Base-by-base conservation (phyloP, 1,140 invertebrate genomes). In the Akabosia matsudoensis region DNA sequence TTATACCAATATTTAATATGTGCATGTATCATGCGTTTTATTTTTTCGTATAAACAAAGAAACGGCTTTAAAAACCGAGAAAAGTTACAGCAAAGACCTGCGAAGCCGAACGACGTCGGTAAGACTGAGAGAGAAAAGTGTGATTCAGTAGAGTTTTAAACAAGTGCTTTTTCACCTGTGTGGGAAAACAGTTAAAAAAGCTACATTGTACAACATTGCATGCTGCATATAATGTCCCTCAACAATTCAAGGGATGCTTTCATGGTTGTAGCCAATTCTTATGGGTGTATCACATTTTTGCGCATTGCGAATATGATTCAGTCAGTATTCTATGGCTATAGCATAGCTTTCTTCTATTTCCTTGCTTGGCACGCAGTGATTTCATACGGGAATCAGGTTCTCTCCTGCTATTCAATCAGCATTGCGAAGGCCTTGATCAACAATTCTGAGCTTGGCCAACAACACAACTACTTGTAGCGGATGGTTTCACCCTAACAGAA, bases 41-140 rank as follows among this genome's bases (percentile, higher is more conserved):
- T 56, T 56, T 13, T 56, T 56, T 56, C 3, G 54, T 56, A 22
- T 56, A 56, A 4, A 13, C 54, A 56, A n/a, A n/a, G n/a, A n/a
- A n/a, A n/a, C n/a, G n/a, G 61, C 30, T 31, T 31, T 30, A 67
- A 31, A 30, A 22, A 67, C 61, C 61, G 61, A 67, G 28, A 67
- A 67, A 56, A 61, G 28, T n/a, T 67, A 7, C n/a, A 30, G 28
- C 10, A 30, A 67, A 30, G 30, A 67, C 14, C 61, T 67, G 61
- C 61, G 26, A 30, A 67, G 61, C 61, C 30, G 61, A 67, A 30
- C 26, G 61, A 67, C 31, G 61, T 67, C 61, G 61, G 61, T 67
- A 30, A 67, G 75, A 76, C 78, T 79, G 78, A 79, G 78, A 73
- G 78, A 79, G 78, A 79, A 79, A 79, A 79, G 78, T 79, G 78